Percentiles rank a stretch among this genome's conserved stretches.
Conservation (phyloP, 2,888 invertebrate species). For the Limenitis camilla region DNA sequence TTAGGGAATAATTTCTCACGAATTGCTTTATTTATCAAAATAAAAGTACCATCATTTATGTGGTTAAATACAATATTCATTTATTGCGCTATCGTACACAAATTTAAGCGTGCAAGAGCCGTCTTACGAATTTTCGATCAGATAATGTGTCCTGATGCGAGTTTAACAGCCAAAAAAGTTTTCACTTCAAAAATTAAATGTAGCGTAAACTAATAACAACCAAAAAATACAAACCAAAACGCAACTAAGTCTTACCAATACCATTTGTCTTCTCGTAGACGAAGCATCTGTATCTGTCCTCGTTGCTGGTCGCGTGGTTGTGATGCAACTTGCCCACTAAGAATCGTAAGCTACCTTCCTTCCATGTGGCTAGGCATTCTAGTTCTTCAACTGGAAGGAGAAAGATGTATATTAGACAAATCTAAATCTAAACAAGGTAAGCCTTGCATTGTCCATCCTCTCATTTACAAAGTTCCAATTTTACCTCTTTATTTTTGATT, state of each 20-base stretch:
- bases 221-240: constrained; percentile 19
- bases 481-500: no score
- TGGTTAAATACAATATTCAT: no score
- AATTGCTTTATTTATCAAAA: no score
- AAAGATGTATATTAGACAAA: not conserved
- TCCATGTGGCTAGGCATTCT: constrained; percentile 94
- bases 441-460: no score
- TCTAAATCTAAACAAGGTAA: not conserved
- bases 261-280: constrained; percentile 90
- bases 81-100: no score
- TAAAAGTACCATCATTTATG: no score
- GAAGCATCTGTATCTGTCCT: constrained; percentile 95
- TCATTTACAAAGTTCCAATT: not conserved
- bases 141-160: no score
- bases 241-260: constrained; percentile 58
- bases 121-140: no score
- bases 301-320: constrained; percentile 91
- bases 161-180: not conserved
- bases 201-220: not conserved
- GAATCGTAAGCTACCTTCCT: constrained; percentile 93
- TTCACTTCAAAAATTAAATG: not conserved
- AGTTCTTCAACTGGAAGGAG: constrained; percentile 86
- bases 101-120: no score
- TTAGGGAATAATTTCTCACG: no score
- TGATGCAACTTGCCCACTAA: constrained; percentile 92